phyloP scores from a whole-genome alignment of 1,140 invertebrate genomes.

The Pissodes strobi region DNA sequence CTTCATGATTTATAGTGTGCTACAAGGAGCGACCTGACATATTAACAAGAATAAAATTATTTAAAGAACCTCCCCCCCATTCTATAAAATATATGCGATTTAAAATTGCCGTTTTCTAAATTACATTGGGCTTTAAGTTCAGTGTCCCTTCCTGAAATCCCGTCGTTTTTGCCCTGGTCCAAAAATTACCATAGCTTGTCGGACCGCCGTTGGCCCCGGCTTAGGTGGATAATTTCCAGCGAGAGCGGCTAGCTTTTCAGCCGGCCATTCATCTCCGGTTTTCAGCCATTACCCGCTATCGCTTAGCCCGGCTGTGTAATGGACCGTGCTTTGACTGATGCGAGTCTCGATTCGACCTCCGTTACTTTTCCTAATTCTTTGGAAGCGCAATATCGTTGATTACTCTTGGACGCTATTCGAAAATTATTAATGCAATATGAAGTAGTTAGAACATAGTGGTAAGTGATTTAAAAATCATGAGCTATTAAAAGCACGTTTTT shows the following conservation, averaged over 20 bases:
- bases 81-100: no score
- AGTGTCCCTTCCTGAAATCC: slow-evolving; percentile 3
- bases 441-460: no score
- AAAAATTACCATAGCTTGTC: slow-evolving; percentile 30
- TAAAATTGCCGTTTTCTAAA: no score
- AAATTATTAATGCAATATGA: no score
- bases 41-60: no score
- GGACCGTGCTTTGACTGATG: slow-evolving; percentile 52
- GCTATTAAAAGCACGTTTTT: no score
- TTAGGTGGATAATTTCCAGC: slow-evolving; percentile 42
- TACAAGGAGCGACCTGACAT: no score
- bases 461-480: no score
- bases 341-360: slow-evolving; percentile 32
- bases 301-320: slow-evolving; percentile 49
- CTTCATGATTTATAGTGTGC: no score
- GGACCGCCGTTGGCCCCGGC: slow-evolving; percentile 24
- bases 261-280: slow-evolving; percentile 52
- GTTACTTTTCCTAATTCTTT: slow-evolving; percentile 23
- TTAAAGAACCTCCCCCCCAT: no score
- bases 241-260: slow-evolving; percentile 46
- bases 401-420: slow-evolving; percentile 1
- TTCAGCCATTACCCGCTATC: slow-evolving; percentile 52
- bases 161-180: slow-evolving; percentile 2
- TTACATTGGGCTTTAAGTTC: slow-evolving; percentile 3
- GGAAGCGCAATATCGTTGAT: slow-evolving; percentile 11